Percentiles rank a stretch among this genome's conserved stretches.
Conservation (phyloP, 2,113 vertebrate species). For the Phaethornis superciliosus region DNA sequence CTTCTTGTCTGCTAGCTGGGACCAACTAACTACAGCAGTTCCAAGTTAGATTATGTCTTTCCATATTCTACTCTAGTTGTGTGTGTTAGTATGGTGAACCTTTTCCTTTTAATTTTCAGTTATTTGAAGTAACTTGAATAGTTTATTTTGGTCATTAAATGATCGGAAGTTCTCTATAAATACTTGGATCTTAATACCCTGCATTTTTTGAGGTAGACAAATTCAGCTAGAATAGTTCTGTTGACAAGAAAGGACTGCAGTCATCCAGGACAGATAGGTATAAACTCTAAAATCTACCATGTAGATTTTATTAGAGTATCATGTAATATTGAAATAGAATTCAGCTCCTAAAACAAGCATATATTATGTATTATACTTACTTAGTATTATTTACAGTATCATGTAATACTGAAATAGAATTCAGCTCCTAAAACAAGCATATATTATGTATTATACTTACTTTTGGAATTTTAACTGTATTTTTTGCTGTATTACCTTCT, state of each 20-base stretch:
- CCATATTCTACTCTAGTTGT: background rate
- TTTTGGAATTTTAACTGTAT: background rate
- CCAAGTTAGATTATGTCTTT: slow-evolving; percentile 22
- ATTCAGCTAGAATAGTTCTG: background rate
- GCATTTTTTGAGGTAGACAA: background rate
- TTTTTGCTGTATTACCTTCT: background rate
- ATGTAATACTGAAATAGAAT: background rate
- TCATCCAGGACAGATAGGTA: background rate
- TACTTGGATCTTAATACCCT: background rate
- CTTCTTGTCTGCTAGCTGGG: background rate
- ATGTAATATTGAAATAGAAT: background rate
- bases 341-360: background rate
- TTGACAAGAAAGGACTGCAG: background rate
- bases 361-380: background rate
- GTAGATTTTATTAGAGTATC: no score
- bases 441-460: background rate
- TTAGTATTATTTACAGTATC: no score
- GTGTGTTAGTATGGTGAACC: background rate
- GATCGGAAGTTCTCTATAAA: background rate
- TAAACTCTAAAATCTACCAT: background rate
- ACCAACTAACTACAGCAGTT: background rate
- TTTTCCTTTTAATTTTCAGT: background rate
- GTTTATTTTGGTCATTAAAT: background rate
- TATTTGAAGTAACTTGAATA: background rate
- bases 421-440: background rate